Evolutionary conservation across 2,888 invertebrate genomes (phyloP).

Genomic region (Gastrophysa polygoni): DNA sequence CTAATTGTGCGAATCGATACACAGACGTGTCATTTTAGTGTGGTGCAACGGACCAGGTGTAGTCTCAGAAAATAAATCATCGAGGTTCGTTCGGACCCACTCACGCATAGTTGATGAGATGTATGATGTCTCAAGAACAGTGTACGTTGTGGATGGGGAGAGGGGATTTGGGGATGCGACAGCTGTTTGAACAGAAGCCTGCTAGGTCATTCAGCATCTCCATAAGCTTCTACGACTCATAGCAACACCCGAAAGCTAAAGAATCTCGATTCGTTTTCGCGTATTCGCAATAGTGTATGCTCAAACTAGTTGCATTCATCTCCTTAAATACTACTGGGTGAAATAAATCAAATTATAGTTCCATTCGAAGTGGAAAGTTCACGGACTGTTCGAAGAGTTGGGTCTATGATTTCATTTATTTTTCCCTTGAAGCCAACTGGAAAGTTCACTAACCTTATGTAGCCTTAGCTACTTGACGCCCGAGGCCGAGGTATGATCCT

Average conservation of each 20-base stretch:
- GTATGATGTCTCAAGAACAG: slow-evolving; percentile 41
- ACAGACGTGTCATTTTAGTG: slow-evolving; percentile 27
- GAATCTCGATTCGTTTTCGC: slow-evolving; percentile 22
- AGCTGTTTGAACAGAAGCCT: slow-evolving; percentile 53
- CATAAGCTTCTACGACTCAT: slow-evolving; percentile 48
- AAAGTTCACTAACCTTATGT: slow-evolving; percentile 56
- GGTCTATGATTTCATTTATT: slow-evolving; percentile 40
- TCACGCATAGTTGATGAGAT: slow-evolving; percentile 45
- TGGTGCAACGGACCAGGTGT: slow-evolving; percentile 45
- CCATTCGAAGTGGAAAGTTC: neutral
- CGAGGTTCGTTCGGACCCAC: slow-evolving; percentile 40
- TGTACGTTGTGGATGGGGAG: slow-evolving; percentile 35
- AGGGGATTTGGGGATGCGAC: slow-evolving; percentile 51
- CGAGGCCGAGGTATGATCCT: slow-evolving; percentile 52
- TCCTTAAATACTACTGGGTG: slow-evolving; percentile 25
- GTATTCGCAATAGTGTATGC: slow-evolving; percentile 28
- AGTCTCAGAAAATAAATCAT: slow-evolving; percentile 54
- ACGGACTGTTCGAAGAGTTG: neutral
- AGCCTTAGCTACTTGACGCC: slow-evolving; percentile 59
- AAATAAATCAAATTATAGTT: slow-evolving; percentile 42
- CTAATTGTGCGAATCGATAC: slow-evolving; percentile 31
- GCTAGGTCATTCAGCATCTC: slow-evolving; percentile 55
- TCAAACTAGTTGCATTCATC: slow-evolving; percentile 42
- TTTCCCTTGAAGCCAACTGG: slow-evolving; percentile 38
- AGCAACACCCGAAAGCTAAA: slow-evolving; percentile 42